Base-by-base conservation (phyloP, 2,888 invertebrate genomes). In the Agelastica alni region DNA sequence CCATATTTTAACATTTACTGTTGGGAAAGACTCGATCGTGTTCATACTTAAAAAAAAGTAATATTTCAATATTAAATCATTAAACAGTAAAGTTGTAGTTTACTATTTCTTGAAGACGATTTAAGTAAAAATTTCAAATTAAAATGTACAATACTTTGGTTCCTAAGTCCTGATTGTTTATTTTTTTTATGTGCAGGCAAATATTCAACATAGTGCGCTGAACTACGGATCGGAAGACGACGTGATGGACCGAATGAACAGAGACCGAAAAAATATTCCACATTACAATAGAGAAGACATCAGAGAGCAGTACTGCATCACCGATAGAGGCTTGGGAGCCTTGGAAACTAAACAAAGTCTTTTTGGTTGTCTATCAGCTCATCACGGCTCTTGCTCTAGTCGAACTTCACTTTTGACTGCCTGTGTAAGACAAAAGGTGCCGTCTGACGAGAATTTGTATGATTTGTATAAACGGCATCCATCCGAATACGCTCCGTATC, bases 261-360 rank as follows among this genome's bases (percentile, higher is more conserved):
- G 16, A 30, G 80, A 83, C 73, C 80, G 80, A 76, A 73, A 79
- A 16, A 77, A 77, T 28, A 81, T 81, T 4, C 43, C 89, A 69
- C 70, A 69, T 42, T 94, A 94, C 80, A 93, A 93, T 57, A 89
- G 93, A 72, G 83, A 91, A 79, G 91, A 91, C 80, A 93, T 95
- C 77, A 85, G 91, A 66, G 94, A 95, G 75, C 94, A 94, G 79
- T 95, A 95, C 80, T 95, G 94, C 81, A 91, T 95, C 79, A 93
- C 89, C 75, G 91, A 89, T 79, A 13, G 56, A 22, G 56, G 56
- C 4, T 20, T 87, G 17, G 89, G 90, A 73, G 85, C 88, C 67
- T 83, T 93, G 70, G 92, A 93, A 70, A 80, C 68, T 73, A 76
- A 79, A 18, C 51, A 46, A n/a, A 51, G 51, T 22, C 87, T 93